Evolutionary conservation across 2,888 invertebrate genomes (phyloP), one percentile per base, ranked within the genome.

Genomic region (Nezara viridula): DNA sequence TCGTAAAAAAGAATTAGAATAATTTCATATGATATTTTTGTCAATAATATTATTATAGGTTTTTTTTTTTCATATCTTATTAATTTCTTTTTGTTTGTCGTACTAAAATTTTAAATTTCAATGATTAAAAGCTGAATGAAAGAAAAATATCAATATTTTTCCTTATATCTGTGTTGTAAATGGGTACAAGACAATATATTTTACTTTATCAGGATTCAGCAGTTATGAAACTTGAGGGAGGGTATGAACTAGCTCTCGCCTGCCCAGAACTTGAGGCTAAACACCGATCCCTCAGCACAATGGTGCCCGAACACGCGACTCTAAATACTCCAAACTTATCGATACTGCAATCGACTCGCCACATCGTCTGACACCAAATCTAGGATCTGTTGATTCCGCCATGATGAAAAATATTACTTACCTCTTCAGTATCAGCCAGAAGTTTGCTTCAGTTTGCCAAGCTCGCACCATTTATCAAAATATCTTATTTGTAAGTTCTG

Each of bases 281-380:
- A 73, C 66, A 73, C 19, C 66, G 37, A 73, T 73, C 32, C 37
- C 66, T 73, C 5, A 37, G 66, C 66, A 37, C 19, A 73, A 73
- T 73, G 6, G 66, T 37, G 7, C 19, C 21, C 19, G 0, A 37
- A 10, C 66, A 73, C 32, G 66, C 66, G 66, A 73, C 32, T 37
- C 21, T 73, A 73, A 73, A 73, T 73, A 73, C 66, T 73, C 66
- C 37, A 73, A 73, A 73, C 37, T 73, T 73, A 73, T 73, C 66
- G 21, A 73, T 73, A 73, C 19, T 16, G 5, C 66, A 27, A 73
- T 37, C 60, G 27, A 14, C 27, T 27, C 14, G 60, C 27, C 60
- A 60, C 60, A 21, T 60, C 66, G 37, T 73, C 19, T 37, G 37
- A 73, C 66, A 73, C 19, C 32, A 37, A 37, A 73, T 73, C 66